Conservation (phyloP, 2,797 vertebrate genomes). For the Austrolebias charrua region DNA sequence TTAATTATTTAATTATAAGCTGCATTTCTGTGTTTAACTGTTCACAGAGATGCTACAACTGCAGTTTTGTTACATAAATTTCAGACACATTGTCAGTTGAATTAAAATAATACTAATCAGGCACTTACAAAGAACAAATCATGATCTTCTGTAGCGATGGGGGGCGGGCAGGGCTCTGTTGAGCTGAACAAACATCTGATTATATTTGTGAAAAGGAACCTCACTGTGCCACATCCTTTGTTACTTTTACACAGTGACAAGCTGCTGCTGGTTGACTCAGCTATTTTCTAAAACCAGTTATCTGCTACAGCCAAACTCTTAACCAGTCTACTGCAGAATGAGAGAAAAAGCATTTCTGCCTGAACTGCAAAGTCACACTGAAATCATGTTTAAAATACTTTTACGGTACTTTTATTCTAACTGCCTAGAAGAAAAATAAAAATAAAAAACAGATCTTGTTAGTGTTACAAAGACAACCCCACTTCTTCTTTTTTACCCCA, state of each 20-base stretch:
- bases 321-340: too few relatives aligned
- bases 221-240: conserved; percentile 21
- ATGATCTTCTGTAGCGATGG: too few relatives aligned
- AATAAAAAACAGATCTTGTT: background rate
- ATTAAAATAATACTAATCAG: too few relatives aligned
- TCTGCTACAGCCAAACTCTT: background rate
- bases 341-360: background rate
- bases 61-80: too few relatives aligned
- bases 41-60: too few relatives aligned
- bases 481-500: conserved; percentile 5
- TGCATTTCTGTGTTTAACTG: too few relatives aligned
- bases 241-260: background rate
- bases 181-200: background rate
- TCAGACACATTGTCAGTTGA: too few relatives aligned
- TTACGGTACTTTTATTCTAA: background rate
- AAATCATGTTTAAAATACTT: background rate
- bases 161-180: background rate
- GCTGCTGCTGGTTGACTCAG: background rate
- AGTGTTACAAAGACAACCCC: background rate
- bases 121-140: too few relatives aligned
- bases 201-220: conserved; percentile 8
- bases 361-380: background rate
- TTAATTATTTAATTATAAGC: too few relatives aligned
- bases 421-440: background rate
- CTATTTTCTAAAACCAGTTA: conserved; percentile 4